Conservation (phyloP, 2,888 invertebrate species). For the Hirudinaria manillensis region DNA sequence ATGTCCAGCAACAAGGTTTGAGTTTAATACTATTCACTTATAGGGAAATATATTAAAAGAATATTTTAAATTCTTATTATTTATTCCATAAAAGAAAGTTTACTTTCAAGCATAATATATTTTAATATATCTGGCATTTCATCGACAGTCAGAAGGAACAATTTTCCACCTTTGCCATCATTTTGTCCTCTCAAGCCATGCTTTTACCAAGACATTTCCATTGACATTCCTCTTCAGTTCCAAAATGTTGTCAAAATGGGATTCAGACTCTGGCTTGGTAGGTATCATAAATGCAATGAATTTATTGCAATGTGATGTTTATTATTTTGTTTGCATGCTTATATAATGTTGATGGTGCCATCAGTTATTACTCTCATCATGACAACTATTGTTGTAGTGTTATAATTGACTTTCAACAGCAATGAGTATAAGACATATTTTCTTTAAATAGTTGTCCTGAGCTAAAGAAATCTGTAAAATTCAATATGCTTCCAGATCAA, state of each 20-base stretch:
- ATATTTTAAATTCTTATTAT: constrained; percentile 25
- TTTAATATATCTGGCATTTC: neutral
- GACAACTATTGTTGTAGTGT: too few species aligned
- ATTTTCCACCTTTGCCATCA: constrained; percentile 95
- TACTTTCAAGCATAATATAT: neutral
- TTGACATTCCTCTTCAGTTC: constrained; percentile 95
- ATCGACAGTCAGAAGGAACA: constrained; percentile 71
- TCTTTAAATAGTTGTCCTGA: too few species aligned
- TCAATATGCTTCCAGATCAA: too few species aligned
- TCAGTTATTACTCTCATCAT: too few species aligned
- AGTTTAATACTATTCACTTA: neutral
- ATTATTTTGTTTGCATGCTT: neutral
- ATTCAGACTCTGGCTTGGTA: constrained; percentile 95
- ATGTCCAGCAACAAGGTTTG: constrained; percentile 32
- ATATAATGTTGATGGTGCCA: too few species aligned
- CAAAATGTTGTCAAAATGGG: constrained; percentile 88
- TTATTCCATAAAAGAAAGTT: too few species aligned
- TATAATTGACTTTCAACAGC: too few species aligned
- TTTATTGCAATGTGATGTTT: neutral
- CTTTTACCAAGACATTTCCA: constrained; percentile 97
- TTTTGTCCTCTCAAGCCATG: constrained; percentile 82
- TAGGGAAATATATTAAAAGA: neutral
- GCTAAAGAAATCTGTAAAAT: too few species aligned
- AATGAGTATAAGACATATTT: too few species aligned
- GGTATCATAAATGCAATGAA: neutral